These are phyloP conservation scores for Galaxea fascicularis DNA, from an alignment of 92 coral and sea anemone species.

Conservation along the genomic window DNA sequence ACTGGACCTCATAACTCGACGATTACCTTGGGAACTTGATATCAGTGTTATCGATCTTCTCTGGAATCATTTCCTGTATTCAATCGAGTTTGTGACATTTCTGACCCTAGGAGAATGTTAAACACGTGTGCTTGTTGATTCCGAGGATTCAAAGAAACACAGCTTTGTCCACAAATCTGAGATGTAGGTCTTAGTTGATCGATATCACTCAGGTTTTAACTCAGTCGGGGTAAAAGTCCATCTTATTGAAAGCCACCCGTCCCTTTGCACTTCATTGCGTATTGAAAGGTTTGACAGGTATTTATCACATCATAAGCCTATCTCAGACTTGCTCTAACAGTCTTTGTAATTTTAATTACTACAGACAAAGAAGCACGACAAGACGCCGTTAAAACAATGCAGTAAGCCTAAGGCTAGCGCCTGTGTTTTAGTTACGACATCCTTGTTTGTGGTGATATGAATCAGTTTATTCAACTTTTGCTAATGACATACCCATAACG, in stretches of 20 bases:
- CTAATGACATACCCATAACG: background rate
- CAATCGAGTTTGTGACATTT: background rate
- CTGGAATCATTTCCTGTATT: background rate
- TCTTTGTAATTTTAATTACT: background rate
- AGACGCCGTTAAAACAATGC: background rate
- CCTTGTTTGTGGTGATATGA: background rate
- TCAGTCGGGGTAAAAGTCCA: background rate
- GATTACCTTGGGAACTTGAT: background rate
- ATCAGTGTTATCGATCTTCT: background rate
- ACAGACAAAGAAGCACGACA: background rate
- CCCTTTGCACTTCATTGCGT: background rate
- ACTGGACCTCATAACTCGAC: background rate
- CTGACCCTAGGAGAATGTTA: background rate
- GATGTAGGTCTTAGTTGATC: background rate
- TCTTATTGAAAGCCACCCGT: background rate
- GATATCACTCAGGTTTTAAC: background rate
- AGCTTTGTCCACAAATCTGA: background rate
- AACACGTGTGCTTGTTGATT: background rate
- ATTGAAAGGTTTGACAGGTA: slow-evolving; percentile 22
- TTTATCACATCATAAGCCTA: background rate
- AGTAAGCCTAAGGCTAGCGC: background rate
- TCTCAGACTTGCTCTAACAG: slow-evolving; percentile 3
- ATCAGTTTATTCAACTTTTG: background rate
- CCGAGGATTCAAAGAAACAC: background rate
- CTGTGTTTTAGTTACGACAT: background rate